Percentiles rank a stretch among this genome's conserved stretches.
phyloP scores from a whole-genome alignment of 2,797 vertebrate species.

The Malacoctenus gilli region DNA sequence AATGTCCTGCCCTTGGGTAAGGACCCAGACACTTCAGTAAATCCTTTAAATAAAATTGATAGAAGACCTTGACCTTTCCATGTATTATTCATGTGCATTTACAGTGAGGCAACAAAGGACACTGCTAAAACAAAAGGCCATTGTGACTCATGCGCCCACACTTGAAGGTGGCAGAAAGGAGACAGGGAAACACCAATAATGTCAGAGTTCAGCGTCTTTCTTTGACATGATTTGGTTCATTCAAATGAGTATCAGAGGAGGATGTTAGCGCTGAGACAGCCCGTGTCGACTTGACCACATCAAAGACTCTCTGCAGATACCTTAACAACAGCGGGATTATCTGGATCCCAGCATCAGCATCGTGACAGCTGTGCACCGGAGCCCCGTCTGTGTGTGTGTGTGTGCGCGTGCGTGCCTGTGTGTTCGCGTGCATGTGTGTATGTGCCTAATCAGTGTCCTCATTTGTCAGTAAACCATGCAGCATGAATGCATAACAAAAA shows the following conservation, averaged over 20 bases:
- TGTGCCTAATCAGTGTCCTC: constrained; percentile 42
- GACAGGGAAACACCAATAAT: no score
- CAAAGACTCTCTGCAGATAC: constrained; percentile 41
- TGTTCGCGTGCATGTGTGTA: constrained; percentile 14
- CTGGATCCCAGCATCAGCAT: constrained; percentile 39
- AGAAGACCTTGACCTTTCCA: constrained; percentile 57
- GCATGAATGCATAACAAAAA: constrained; percentile 21
- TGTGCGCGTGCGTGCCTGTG: constrained; percentile 1
- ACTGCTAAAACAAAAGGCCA: constrained; percentile 16
- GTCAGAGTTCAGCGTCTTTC: no score
- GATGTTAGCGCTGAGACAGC: constrained; percentile 7
- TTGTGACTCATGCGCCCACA: neutral
- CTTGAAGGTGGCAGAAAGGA: neutral
- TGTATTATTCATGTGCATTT: constrained; percentile 65
- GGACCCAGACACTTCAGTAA: constrained; percentile 17
- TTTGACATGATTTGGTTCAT: constrained; percentile 1
- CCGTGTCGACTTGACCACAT: constrained; percentile 29
- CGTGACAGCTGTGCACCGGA: constrained; percentile 37
- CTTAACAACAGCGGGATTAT: constrained; percentile 53
- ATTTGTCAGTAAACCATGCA: constrained; percentile 46
- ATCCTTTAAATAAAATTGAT: constrained; percentile 60
- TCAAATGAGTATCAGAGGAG: neutral
- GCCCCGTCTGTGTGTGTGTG: constrained; percentile 5
- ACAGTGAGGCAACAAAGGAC: constrained; percentile 24
- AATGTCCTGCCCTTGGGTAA: constrained; percentile 52